These are phyloP conservation scores for Caenorhabditis latens DNA, from an alignment of 1,140 invertebrate species.

Conservation along the genomic window DNA sequence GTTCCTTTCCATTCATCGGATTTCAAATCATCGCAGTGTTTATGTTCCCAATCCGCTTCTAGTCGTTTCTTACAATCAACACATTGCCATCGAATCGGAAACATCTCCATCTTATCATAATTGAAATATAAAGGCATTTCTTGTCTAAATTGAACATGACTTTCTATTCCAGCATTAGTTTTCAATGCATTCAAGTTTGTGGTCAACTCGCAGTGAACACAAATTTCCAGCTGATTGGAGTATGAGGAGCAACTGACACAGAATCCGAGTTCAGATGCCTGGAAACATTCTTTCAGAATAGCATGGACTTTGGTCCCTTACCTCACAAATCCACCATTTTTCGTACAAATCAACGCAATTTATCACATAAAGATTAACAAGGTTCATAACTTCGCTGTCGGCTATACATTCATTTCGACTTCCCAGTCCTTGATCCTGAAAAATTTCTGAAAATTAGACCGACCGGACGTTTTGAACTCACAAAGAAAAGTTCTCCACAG, in stretches of 20 bases:
- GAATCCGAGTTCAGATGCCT: slow-evolving; percentile 4
- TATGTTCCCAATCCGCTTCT: not conserved
- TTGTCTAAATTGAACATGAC: not conserved
- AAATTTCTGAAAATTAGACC: too few relatives aligned
- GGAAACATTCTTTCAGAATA: not conserved
- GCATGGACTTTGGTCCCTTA: not conserved
- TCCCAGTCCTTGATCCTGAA: not conserved
- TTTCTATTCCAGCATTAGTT: not conserved
- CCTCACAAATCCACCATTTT: slow-evolving; percentile 26
- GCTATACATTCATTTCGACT: not conserved
- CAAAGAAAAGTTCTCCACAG: not conserved
- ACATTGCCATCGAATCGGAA: slow-evolving; percentile 49
- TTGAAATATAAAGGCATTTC: slow-evolving; percentile 1
- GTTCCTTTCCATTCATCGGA: not conserved
- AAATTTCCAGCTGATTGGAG: not conserved
- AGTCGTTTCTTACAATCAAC: not conserved
- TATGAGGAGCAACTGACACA: slow-evolving; percentile 12
- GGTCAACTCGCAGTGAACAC: not conserved
- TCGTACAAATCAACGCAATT: slow-evolving; percentile 17
- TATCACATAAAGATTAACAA: not conserved
- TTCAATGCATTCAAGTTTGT: not conserved
- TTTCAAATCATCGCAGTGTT: not conserved
- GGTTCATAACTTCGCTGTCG: not conserved
- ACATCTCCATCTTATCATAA: not conserved
- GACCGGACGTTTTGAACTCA: not conserved